Conservation (phyloP, 2,888 invertebrate species). For the Hirtodrosophila trivittata region DNA sequence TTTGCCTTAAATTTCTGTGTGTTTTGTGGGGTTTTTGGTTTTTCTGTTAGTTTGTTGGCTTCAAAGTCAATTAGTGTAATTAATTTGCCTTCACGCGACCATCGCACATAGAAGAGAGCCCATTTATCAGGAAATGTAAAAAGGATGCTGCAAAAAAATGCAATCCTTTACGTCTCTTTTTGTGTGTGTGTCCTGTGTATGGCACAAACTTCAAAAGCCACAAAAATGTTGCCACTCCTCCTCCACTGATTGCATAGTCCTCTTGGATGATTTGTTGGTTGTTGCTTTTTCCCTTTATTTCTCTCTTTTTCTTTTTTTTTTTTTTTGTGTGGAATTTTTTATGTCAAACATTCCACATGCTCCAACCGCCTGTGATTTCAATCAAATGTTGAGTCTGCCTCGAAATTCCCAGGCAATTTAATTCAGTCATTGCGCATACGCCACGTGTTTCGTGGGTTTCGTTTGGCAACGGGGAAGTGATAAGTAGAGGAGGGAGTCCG, state of each 20-base stretch:
- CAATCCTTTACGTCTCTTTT: constrained; percentile 42
- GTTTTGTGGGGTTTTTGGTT: constrained; percentile 16
- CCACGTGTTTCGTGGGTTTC: constrained; percentile 1
- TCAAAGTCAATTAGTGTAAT: constrained; percentile 79
- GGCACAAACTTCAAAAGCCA: constrained; percentile 46
- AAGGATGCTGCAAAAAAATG: constrained; percentile 28
- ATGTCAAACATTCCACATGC: constrained; percentile 19
- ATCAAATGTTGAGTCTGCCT: constrained; percentile 37
- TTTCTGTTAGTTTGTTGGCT: constrained; percentile 65
- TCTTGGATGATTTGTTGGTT: constrained; percentile 28
- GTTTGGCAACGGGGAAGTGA: neutral
- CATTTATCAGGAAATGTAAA: constrained; percentile 50
- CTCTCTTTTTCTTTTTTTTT: neutral
- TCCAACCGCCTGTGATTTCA: constrained; percentile 39
- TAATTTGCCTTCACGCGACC: constrained; percentile 65
- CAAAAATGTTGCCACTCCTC: constrained; percentile 57
- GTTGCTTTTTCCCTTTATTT: neutral
- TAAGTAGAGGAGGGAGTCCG: neutral
- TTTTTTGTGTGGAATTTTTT: neutral
- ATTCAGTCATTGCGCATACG: constrained; percentile 38
- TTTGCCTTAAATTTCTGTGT: constrained; percentile 2
- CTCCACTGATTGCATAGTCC: constrained; percentile 48
- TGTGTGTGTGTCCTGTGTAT: constrained; percentile 2
- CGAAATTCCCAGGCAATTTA: constrained; percentile 38
- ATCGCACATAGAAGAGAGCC: constrained; percentile 25